Percentiles rank a stretch among this genome's conserved stretches.
Evolutionary conservation across 2,888 invertebrate species (phyloP).

Genomic region (Marronus borbonicus): DNA sequence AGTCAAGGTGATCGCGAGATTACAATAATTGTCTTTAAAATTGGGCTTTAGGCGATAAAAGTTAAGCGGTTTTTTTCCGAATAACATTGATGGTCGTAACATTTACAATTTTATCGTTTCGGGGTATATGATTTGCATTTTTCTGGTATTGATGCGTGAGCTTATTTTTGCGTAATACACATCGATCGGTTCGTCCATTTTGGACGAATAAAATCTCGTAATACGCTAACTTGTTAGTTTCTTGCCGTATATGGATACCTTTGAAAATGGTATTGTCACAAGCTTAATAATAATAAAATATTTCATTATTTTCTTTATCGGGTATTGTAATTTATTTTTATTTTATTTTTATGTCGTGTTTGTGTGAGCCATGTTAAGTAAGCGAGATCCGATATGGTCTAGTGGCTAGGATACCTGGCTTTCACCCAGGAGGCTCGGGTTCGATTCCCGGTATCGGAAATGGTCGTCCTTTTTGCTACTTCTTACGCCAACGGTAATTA

Average conservation of each 20-base stretch:
- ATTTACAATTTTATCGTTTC: conserved; percentile 20
- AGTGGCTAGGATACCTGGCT: conserved; percentile 83
- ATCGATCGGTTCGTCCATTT: neutral
- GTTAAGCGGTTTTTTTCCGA: conserved; percentile 9
- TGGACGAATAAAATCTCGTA: neutral
- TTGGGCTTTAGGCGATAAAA: neutral
- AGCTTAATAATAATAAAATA: too few relatives aligned
- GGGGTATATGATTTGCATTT: neutral
- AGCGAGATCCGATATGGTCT: conserved; percentile 76
- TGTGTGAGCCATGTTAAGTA: too few relatives aligned
- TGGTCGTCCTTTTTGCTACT: too few relatives aligned
- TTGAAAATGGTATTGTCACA: too few relatives aligned
- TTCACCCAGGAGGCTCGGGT: conserved; percentile 84
- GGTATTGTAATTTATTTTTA: too few relatives aligned
- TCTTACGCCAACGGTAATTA: too few relatives aligned
- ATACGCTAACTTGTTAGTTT: neutral
- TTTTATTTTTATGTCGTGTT: too few relatives aligned
- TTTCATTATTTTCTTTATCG: too few relatives aligned
- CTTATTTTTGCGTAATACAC: neutral
- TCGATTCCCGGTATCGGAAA: conserved; percentile 82
- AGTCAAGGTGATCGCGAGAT: conserved; percentile 32
- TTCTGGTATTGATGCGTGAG: neutral
- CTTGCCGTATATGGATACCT: too few relatives aligned
- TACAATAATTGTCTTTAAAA: conserved; percentile 10
- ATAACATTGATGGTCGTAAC: neutral